phyloP scores from a whole-genome alignment of 2,797 vertebrate genomes.

The Triplophysa bombifrons region DNA sequence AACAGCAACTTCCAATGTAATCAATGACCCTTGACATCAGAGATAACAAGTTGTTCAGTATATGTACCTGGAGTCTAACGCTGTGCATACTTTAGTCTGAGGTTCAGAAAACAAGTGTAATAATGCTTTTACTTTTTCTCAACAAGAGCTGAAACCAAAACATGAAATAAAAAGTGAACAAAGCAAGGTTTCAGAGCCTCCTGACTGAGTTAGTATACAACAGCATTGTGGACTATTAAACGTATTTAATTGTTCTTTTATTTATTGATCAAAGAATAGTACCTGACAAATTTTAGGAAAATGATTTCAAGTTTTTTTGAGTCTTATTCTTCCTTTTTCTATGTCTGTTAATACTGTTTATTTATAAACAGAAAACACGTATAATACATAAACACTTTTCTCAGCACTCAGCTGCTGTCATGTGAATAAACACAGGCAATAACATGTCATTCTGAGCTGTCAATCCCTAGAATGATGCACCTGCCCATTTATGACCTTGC shows the following conservation, averaged over 20 bases:
- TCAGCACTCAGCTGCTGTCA: not conserved
- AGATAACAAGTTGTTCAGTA: constrained; percentile 27
- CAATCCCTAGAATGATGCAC: constrained; percentile 6
- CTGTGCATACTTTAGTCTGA: not conserved
- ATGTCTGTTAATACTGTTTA: not conserved
- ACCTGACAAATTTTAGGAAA: no score
- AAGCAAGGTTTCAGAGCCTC: not conserved
- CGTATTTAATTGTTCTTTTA: not conserved
- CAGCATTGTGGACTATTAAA: not conserved
- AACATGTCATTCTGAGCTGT: constrained; percentile 1
- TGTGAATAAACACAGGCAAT: constrained; percentile 20
- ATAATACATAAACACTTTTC: not conserved
- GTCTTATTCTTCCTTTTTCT: not conserved
- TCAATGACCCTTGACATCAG: constrained; percentile 16
- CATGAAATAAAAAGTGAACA: not conserved
- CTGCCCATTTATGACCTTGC: not conserved
- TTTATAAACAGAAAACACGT: not conserved
- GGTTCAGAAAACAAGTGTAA: constrained; percentile 8
- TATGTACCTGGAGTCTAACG: not conserved
- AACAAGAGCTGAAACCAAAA: not conserved
- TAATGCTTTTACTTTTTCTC: not conserved
- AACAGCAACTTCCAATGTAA: not conserved
- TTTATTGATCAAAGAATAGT: no score
- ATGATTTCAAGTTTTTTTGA: no score
- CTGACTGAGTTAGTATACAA: not conserved